Evolutionary conservation across 1,140 invertebrate species (phyloP).

Genomic region (Caenorhabditis elegans): DNA sequence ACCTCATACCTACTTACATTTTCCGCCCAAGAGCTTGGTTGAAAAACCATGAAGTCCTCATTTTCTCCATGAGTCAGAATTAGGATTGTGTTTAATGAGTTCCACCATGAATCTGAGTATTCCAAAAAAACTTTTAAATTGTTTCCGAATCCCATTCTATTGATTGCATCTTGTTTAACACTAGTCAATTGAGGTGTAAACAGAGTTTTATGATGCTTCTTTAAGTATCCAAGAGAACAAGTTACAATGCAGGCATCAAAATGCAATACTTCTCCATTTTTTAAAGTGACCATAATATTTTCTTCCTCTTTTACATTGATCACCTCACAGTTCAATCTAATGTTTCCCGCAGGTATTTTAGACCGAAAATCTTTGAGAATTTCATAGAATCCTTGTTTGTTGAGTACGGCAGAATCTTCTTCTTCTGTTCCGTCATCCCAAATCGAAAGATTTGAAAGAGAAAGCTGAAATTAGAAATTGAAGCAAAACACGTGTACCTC

Average conservation of each 20-base stretch:
- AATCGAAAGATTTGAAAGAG: slow-evolving; percentile 3
- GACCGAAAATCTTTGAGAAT: slow-evolving; percentile 1
- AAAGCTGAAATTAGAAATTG: not conserved
- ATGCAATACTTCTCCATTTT: not conserved
- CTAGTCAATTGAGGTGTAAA: slow-evolving; percentile 11
- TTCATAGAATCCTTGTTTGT: not conserved
- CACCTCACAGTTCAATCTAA: not conserved
- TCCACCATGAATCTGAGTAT: not conserved
- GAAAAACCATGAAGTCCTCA: not conserved
- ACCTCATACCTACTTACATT: too few species aligned
- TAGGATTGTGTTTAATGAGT: not conserved
- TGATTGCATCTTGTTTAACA: not conserved
- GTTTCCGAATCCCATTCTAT: not conserved
- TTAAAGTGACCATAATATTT: not conserved
- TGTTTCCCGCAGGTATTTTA: not conserved
- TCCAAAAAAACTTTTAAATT: slow-evolving; percentile 38
- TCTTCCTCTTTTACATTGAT: not conserved
- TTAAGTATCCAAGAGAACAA: slow-evolving; percentile 23
- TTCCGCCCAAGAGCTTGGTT: not conserved
- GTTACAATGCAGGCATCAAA: slow-evolving; percentile 31
- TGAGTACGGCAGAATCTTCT: not conserved
- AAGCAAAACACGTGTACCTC: too few species aligned
- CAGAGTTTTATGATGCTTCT: not conserved
- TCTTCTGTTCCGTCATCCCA: slow-evolving; percentile 31
- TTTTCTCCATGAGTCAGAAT: not conserved